Percentiles rank a stretch among this genome's conserved stretches.
These are phyloP conservation scores for Sarcoramphus papa DNA, from an alignment of 2,797 vertebrate genomes.

Conservation along the genomic window DNA sequence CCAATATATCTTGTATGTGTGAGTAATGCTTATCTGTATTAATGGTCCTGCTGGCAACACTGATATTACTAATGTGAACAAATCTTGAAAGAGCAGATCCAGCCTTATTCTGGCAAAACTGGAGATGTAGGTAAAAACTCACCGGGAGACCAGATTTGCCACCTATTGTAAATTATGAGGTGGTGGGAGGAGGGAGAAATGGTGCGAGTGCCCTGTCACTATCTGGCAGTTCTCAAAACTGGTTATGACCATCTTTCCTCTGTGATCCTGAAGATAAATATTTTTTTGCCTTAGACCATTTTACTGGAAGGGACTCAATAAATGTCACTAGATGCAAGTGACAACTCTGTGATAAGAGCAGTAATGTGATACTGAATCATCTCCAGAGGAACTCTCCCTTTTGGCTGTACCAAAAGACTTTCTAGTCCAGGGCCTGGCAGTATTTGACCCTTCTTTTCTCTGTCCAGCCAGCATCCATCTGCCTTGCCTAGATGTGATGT, in stretches of 20 bases:
- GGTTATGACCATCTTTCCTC: background rate
- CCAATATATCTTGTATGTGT: background rate
- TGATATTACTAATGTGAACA: background rate
- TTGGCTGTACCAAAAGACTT: background rate
- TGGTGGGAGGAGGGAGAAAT: background rate
- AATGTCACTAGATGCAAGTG: background rate
- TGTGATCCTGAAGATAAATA: background rate
- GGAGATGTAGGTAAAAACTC: background rate
- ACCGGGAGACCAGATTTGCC: background rate
- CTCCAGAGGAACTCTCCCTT: background rate
- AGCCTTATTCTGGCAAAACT: background rate
- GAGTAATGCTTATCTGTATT: background rate
- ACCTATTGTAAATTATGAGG: background rate
- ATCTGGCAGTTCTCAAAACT: background rate
- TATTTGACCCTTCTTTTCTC: background rate
- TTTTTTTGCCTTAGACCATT: background rate
- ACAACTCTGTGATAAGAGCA: background rate
- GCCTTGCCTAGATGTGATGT: rapidly evolving
- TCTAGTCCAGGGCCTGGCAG: background rate
- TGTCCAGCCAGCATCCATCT: background rate
- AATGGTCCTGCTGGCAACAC: background rate
- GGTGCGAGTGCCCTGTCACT: background rate
- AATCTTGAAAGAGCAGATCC: background rate
- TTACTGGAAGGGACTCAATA: background rate
- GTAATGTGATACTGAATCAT: background rate